Percentiles rank a stretch among this genome's conserved stretches.
Evolutionary conservation across 2,113 vertebrate species (phyloP).

Genomic region (Catagonus wagneri): DNA sequence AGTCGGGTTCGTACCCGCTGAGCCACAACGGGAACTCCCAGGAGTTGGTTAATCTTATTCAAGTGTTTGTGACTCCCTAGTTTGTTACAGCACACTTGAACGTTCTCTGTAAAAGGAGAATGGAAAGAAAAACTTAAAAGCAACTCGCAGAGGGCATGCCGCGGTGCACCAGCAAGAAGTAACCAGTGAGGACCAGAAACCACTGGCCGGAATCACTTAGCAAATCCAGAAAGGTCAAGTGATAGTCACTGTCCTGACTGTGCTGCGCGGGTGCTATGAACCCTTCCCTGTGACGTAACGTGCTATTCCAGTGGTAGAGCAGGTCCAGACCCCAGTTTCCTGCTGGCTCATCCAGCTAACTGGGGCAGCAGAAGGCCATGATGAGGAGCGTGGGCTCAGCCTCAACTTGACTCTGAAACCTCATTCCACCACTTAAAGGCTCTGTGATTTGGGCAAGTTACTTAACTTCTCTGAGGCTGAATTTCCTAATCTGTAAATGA

Average conservation of each 20-base stretch:
- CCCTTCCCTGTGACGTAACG: not conserved
- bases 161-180: not conserved
- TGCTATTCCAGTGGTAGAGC: not conserved
- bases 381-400: not conserved
- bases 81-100: not conserved
- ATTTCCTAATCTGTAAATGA: not conserved
- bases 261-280: rapidly evolving
- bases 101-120: not conserved
- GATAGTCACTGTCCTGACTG: not conserved
- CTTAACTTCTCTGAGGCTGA: constrained; percentile 20
- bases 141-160: not conserved
- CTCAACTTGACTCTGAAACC: not conserved
- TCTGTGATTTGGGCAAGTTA: not conserved
- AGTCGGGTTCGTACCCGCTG: no score
- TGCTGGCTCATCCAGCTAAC: not conserved
- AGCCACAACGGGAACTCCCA: no score
- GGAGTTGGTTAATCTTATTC: not conserved
- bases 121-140: constrained; percentile 8
- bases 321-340: not conserved
- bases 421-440: not conserved
- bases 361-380: not conserved
- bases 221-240: no score
- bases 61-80: not conserved
- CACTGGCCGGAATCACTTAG: not conserved
- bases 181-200: not conserved